These are phyloP conservation scores for Coregonus ussuriensis DNA, from an alignment of 2,797 vertebrate species.

Conservation along the genomic window DNA sequence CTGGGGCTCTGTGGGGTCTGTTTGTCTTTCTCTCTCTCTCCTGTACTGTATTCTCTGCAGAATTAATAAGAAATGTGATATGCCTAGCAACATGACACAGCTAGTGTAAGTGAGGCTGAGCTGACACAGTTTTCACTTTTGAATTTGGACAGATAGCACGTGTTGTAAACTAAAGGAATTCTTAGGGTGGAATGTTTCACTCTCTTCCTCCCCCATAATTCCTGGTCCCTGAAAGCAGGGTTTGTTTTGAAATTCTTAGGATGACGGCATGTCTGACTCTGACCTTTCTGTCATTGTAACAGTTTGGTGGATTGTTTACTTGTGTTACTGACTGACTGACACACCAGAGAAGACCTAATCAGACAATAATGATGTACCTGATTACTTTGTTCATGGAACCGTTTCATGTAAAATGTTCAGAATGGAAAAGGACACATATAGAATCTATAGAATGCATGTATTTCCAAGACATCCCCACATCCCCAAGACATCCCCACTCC, in stretches of 20 bases:
- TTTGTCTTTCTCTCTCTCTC: not conserved
- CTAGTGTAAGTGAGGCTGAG: constrained; percentile 56
- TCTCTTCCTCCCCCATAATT: constrained; percentile 63
- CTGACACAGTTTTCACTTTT: constrained; percentile 55
- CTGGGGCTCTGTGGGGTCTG: no score
- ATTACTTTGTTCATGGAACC: not conserved
- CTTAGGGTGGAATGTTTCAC: constrained; percentile 53
- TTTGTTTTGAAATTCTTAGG: constrained; percentile 73
- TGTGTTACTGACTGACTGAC: constrained; percentile 7
- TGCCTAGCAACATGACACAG: constrained; percentile 62
- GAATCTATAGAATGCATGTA: no score
- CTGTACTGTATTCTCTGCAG: constrained; percentile 34
- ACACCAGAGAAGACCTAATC: not conserved
- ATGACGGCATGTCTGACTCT: constrained; percentile 69
- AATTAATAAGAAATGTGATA: constrained; percentile 61
- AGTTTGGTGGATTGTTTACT: constrained; percentile 60
- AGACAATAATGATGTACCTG: not conserved
- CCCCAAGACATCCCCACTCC: no score
- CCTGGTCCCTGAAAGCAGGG: constrained; percentile 59
- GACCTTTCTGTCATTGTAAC: constrained; percentile 67
- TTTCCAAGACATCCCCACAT: no score
- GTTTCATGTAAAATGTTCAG: not conserved
- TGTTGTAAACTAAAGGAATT: constrained; percentile 49
- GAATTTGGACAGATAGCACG: constrained; percentile 45
- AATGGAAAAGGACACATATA: no score